These are phyloP conservation scores for Pseudachorutes palmiensis DNA, from an alignment of 1,140 invertebrate species.

Conservation along the genomic window DNA sequence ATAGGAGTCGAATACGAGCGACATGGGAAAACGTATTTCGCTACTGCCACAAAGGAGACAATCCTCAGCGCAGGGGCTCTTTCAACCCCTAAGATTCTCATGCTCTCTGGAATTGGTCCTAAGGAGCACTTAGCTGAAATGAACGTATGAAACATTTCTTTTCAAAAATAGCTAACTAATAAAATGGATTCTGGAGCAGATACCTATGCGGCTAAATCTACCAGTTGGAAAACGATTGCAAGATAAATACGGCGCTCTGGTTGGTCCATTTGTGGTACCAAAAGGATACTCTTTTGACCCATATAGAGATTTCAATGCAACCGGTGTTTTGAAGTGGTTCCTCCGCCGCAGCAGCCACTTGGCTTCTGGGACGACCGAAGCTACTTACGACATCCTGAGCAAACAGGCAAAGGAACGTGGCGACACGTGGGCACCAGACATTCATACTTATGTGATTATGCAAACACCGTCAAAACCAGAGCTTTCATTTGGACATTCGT, in stretches of 20 bases:
- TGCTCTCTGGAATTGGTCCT: conserved; percentile 33
- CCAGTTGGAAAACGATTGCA: conserved; percentile 43
- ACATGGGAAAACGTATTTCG: conserved; percentile 21
- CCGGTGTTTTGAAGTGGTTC: not conserved
- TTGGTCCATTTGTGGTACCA: conserved; percentile 17
- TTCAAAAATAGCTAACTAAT: not conserved
- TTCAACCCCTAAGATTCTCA: conserved; percentile 27
- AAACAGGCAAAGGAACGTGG: conserved; percentile 8
- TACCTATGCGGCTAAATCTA: too few species aligned
- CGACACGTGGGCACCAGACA: not conserved
- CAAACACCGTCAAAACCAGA: not conserved
- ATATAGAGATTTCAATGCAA: not conserved
- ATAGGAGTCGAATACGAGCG: conserved; percentile 30
- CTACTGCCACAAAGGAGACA: conserved; percentile 25
- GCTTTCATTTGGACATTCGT: not conserved
- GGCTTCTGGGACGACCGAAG: conserved; percentile 6
- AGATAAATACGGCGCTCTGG: conserved; percentile 39
- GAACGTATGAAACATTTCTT: not conserved
- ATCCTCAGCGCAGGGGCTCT: conserved; percentile 32
- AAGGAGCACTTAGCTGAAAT: conserved; percentile 19
- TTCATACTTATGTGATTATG: conserved; percentile 1
- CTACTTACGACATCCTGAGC: not conserved
- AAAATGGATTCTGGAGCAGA: too few species aligned
- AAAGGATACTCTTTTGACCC: not conserved
- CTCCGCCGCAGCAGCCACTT: not conserved